Percentiles rank a stretch among this genome's conserved stretches.
These are phyloP conservation scores for Solenopsis fugax DNA, from an alignment of 1,140 invertebrate species.

Conservation along the genomic window DNA sequence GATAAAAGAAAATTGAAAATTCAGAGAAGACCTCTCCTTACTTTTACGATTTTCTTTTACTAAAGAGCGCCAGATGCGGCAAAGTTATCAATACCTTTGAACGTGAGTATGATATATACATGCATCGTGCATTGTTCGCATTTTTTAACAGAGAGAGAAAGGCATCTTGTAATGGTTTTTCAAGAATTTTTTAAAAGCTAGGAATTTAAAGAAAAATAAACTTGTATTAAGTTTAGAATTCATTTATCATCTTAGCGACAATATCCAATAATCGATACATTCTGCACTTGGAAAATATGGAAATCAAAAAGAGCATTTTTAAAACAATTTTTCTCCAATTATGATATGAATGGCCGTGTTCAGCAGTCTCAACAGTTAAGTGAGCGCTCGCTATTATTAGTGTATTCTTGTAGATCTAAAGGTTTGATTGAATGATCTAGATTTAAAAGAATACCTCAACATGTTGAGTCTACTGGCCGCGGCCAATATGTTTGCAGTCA, in stretches of 20 bases:
- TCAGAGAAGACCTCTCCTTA: neutral
- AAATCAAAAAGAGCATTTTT: neutral
- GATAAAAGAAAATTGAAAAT: conserved; percentile 72
- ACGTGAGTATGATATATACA: neutral
- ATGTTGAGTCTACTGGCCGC: no score
- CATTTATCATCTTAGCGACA: neutral
- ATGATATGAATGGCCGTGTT: neutral
- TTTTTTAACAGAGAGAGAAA: neutral
- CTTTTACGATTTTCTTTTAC: conserved; percentile 49
- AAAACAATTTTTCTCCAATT: neutral
- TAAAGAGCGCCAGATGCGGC: neutral
- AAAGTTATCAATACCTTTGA: neutral
- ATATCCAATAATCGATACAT: neutral
- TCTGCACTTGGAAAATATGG: neutral
- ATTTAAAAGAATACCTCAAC: no score
- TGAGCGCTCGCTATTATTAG: no score
- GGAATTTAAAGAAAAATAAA: neutral
- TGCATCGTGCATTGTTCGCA: neutral
- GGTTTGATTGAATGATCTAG: no score
- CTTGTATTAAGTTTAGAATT: neutral
- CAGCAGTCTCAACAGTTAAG: no score
- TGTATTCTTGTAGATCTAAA: no score
- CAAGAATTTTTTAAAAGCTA: neutral
- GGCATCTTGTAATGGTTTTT: no score
- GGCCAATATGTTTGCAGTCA: neutral